Evolutionary conservation across 1,140 invertebrate species (phyloP), one percentile per base, ranked within the genome.

Genomic region (Aphelenchoides fujianensis): DNA sequence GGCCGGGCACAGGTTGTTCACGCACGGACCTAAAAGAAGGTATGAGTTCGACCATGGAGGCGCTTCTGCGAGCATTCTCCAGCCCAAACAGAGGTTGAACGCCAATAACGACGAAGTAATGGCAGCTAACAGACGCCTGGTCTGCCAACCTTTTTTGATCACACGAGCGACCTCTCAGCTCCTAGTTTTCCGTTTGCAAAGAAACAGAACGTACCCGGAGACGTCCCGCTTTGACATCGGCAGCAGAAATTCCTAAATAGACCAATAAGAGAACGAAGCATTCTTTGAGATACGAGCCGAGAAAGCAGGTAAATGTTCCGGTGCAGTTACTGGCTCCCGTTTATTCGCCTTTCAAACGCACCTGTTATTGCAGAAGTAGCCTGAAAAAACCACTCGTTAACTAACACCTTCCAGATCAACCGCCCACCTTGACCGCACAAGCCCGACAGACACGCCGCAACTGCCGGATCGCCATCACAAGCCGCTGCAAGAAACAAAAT

Each of bases 221-320:
- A 79, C 52, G 75, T 81, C 31, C 76, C 76, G 7, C 77, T 76
- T 54, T 79, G 78, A 62, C 76, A 78, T 12, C 76, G 59, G 35
- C 76, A 78, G 41, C 76, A 78, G 34, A 77, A 78, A 30, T 78
- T 78, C 23, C 74, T 37, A n/a, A n/a, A n/a, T n/a, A n/a, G n/a
- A n/a, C n/a, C n/a, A n/a, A n/a, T n/a, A n/a, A n/a, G n/a, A n/a
- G n/a, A n/a, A n/a, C n/a, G n/a, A n/a, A n/a, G n/a, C n/a, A n/a
- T n/a, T n/a, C n/a, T n/a, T n/a, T n/a, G n/a, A n/a, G n/a, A n/a
- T n/a, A n/a, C n/a, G n/a, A n/a, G 41, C 41, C 12, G 23, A 48
- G 41, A 23, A 48, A 48, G 23, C 12, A 12, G 12, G 41, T 48
- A 48, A 48, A 23, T 48, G 12, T 48, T 48, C 41, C 12, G 41